Conservation (phyloP, 2,113 vertebrate genomes). For the Etheostoma spectabile region DNA sequence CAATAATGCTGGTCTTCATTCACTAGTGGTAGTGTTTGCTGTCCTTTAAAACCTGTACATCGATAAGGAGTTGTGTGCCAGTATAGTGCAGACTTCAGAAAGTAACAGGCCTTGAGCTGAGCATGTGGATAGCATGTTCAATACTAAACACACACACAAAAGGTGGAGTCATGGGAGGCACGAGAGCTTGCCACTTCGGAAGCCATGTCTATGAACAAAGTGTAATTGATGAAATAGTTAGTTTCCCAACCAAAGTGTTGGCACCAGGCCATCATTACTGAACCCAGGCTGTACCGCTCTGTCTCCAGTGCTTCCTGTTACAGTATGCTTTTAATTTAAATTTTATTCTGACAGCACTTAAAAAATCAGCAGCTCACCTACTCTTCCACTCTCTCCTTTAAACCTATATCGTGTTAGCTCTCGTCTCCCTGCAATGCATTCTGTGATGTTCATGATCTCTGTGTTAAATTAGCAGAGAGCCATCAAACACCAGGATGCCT, state of each 20-base stretch:
- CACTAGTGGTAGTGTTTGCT: not conserved
- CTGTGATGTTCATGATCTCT: conserved; percentile 3
- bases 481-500: conserved; percentile 15
- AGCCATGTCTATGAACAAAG: not conserved
- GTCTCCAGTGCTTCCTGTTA: not conserved
- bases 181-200: not conserved
- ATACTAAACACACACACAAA: not conserved
- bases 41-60: not conserved
- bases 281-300: not conserved
- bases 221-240: not conserved
- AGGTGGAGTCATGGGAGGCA: not conserved
- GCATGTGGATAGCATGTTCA: not conserved
- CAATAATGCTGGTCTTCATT: not conserved
- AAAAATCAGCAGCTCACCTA: not conserved
- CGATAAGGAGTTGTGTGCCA: not conserved
- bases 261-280: not conserved
- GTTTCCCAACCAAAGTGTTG: not conserved
- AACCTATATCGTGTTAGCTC: not conserved
- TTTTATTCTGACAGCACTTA: not conserved
- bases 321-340: not conserved
- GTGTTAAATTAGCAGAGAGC: conserved; percentile 5
- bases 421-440: not conserved
- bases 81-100: not conserved
- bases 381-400: not conserved
- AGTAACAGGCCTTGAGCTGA: not conserved